Percentiles rank a stretch among this genome's conserved stretches.
Evolutionary conservation across 2,888 invertebrate species (phyloP).

Genomic region (Parnassius apollo): DNA sequence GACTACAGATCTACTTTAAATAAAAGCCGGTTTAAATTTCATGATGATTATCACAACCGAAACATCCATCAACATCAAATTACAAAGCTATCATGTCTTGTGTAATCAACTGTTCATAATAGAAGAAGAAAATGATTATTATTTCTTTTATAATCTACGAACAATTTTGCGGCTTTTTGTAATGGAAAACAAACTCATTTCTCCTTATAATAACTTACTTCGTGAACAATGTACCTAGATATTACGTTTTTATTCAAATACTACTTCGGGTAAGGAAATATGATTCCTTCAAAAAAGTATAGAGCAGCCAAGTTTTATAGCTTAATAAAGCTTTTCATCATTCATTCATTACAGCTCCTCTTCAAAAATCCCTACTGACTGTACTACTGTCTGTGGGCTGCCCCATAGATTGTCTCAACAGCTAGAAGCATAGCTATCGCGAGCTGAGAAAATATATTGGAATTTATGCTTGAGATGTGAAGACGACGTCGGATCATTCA

Average conservation of each 20-base stretch:
- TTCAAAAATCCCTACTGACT: too few species aligned
- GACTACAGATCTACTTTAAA: slow-evolving; percentile 15
- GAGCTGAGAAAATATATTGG: too few species aligned
- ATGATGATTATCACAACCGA: slow-evolving; percentile 21
- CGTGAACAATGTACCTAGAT: too few species aligned
- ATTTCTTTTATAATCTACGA: slow-evolving; percentile 17
- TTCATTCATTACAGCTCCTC: too few species aligned
- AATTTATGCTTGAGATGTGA: background rate
- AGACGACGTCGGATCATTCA: background rate
- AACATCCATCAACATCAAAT: slow-evolving; percentile 25
- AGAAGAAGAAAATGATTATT: slow-evolving; percentile 14
- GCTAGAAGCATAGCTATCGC: too few species aligned
- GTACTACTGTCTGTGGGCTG: too few species aligned
- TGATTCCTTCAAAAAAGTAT: too few species aligned
- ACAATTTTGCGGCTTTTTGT: slow-evolving; percentile 15
- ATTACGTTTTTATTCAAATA: too few species aligned
- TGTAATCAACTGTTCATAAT: slow-evolving; percentile 21
- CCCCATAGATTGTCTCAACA: too few species aligned
- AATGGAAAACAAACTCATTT: slow-evolving; percentile 8
- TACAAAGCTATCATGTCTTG: slow-evolving; percentile 19
- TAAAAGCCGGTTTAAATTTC: slow-evolving; percentile 23
- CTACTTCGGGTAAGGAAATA: too few species aligned
- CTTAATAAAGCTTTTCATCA: too few species aligned
- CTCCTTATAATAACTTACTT: background rate
- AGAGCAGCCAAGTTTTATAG: too few species aligned